These are phyloP conservation scores for Hylomyscus alleni DNA, from an alignment of 2,797 vertebrate species.

Conservation along the genomic window DNA sequence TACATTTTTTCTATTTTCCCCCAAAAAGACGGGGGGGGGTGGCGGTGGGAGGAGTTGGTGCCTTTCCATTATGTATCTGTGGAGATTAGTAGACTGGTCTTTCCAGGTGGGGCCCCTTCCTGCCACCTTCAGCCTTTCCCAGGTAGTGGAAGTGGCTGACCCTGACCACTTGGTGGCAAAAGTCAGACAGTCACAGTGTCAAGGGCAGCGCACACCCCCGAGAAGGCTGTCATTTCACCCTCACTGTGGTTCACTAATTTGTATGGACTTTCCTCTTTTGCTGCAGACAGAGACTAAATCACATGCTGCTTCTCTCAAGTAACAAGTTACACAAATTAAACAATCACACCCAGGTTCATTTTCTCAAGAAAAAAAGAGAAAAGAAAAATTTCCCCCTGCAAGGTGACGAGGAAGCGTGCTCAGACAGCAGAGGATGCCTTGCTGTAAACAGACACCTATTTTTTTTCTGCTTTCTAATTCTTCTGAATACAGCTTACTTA, in stretches of 20 bases:
- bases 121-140: slow-evolving; percentile 80
- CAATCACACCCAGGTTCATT: slow-evolving; percentile 57
- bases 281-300: slow-evolving; percentile 43
- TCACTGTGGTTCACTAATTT: slow-evolving; percentile 55
- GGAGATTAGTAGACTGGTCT: slow-evolving; percentile 75
- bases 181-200: slow-evolving; percentile 87
- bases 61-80: slow-evolving; percentile 70
- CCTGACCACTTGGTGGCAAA: slow-evolving; percentile 86
- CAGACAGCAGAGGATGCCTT: slow-evolving; percentile 17
- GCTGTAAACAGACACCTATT: slow-evolving; percentile 60
- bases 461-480: slow-evolving; percentile 51
- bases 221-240: slow-evolving; percentile 68
- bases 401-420: slow-evolving; percentile 43
- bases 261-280: slow-evolving; percentile 40
- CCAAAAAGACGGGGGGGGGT: no score
- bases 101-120: slow-evolving; percentile 8
- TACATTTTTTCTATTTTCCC: slow-evolving; percentile 68
- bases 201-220: slow-evolving; percentile 87
- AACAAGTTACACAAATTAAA: slow-evolving; percentile 73
- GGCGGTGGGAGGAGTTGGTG: no score
- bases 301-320: slow-evolving; percentile 39
- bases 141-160: slow-evolving; percentile 93
- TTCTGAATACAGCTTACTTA: slow-evolving; percentile 74
- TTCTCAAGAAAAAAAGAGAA: slow-evolving; percentile 57
- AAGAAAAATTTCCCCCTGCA: slow-evolving; percentile 66